Evolutionary conservation across 2,888 invertebrate species (phyloP).

Genomic region (Acleris holmiana): DNA sequence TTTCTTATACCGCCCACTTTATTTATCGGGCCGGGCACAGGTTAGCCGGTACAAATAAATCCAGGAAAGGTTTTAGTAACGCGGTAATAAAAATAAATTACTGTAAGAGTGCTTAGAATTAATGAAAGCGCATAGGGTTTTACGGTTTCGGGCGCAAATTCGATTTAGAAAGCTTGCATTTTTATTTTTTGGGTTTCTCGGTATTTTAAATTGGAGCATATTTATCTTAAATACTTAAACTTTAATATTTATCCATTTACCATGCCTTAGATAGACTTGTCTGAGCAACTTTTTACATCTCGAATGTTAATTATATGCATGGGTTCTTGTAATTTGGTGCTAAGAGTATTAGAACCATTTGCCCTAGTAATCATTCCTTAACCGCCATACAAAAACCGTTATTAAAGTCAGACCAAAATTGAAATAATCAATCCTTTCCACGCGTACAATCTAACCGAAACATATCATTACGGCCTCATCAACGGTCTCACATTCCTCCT

Average conservation of each 20-base stretch:
- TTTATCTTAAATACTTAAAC: not conserved
- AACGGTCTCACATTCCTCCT: slow-evolving; percentile 2
- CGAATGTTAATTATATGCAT: no score
- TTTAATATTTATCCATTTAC: no score
- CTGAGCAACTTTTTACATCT: no score
- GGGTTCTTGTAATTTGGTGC: no score
- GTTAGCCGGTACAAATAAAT: slow-evolving; percentile 41
- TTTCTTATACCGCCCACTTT: slow-evolving; percentile 17
- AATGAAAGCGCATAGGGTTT: slow-evolving; percentile 36
- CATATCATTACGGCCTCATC: not conserved
- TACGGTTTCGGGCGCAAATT: slow-evolving; percentile 22
- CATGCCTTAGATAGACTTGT: no score
- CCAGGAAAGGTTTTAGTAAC: slow-evolving; percentile 36
- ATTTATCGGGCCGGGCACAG: slow-evolving; percentile 41
- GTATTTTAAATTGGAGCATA: not conserved
- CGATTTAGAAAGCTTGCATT: slow-evolving; percentile 15
- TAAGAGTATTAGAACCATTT: not conserved
- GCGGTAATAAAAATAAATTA: slow-evolving; percentile 37
- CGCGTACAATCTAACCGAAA: slow-evolving; percentile 1
- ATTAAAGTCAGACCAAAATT: slow-evolving; percentile 5
- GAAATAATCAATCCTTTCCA: slow-evolving; percentile 5
- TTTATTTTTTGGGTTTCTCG: not conserved
- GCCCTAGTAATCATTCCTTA: not conserved
- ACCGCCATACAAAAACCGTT: not conserved
- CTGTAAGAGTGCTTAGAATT: slow-evolving; percentile 37